These are phyloP conservation scores for Panzeria rudis DNA, from an alignment of 2,888 invertebrate species.

Conservation along the genomic window DNA sequence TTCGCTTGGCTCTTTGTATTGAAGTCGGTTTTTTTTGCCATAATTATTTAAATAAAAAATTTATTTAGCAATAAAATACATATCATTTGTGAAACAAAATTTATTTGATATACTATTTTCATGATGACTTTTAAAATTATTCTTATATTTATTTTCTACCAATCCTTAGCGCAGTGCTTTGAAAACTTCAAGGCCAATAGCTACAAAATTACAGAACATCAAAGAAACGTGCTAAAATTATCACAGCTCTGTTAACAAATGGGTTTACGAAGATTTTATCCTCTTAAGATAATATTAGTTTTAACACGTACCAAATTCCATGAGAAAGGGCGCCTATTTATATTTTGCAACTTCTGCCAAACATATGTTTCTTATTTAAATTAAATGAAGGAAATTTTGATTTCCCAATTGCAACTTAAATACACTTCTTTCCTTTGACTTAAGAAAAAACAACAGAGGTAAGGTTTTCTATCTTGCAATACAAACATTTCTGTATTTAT, in stretches of 20 bases:
- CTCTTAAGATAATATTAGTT: conserved; percentile 40
- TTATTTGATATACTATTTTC: neutral
- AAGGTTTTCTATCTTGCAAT: neutral
- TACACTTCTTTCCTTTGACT: conserved; percentile 45
- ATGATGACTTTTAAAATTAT: neutral
- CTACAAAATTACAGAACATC: neutral
- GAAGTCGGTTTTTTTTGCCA: too few species aligned
- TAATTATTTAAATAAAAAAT: too few species aligned
- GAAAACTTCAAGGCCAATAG: neutral
- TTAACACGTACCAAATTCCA: conserved; percentile 57
- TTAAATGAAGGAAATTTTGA: conserved; percentile 28
- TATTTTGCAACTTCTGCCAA: conserved; percentile 48
- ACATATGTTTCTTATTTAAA: conserved; percentile 66
- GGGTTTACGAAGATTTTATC: conserved; percentile 49
- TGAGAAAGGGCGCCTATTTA: conserved; percentile 46
- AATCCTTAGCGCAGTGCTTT: neutral
- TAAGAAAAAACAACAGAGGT: neutral
- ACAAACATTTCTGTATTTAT: conserved; percentile 22
- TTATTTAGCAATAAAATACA: too few species aligned
- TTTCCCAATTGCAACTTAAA: conserved; percentile 20
- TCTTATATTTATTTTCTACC: neutral
- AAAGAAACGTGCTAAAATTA: conserved; percentile 60
- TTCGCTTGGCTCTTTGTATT: too few species aligned
- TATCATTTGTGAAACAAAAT: neutral
- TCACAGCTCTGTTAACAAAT: conserved; percentile 57